These are phyloP conservation scores for Hipparchia sbordonii DNA, from an alignment of 2,888 invertebrate species.

Conservation along the genomic window DNA sequence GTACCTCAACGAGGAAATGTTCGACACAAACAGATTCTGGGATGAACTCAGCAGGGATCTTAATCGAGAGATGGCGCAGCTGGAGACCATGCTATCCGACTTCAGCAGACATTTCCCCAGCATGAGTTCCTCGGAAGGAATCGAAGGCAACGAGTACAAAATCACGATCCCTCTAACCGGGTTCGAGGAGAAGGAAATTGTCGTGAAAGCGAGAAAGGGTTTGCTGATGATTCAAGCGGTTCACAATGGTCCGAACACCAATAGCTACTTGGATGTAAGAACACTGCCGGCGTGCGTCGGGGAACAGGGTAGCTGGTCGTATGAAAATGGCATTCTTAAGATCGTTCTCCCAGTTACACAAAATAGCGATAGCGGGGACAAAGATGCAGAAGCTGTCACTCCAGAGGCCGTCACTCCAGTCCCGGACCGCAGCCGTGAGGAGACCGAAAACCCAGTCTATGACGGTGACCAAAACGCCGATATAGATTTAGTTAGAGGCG, in stretches of 20 bases:
- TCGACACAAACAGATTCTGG: conserved; percentile 66
- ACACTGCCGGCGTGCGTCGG: conserved; percentile 23
- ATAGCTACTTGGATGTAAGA: conserved; percentile 26
- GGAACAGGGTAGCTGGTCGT: conserved; percentile 28
- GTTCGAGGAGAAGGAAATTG: conserved; percentile 65
- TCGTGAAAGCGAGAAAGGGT: conserved; percentile 66
- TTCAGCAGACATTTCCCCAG: conserved; percentile 56
- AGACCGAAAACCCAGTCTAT: conserved; percentile 48
- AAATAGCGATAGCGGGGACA: not conserved
- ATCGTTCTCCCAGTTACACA: conserved; percentile 22
- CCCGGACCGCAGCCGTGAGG: conserved; percentile 56
- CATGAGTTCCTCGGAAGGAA: conserved; percentile 45
- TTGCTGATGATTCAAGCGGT: conserved; percentile 67
- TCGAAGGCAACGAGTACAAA: conserved; percentile 60
- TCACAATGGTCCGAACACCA: conserved; percentile 43
- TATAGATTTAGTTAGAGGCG: conserved; percentile 50
- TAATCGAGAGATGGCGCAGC: conserved; percentile 52
- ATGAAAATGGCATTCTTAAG: conserved; percentile 21
- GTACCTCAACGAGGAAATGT: conserved; percentile 50
- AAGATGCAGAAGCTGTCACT: conserved; percentile 26
- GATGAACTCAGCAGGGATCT: conserved; percentile 43
- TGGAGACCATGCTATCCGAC: conserved; percentile 56
- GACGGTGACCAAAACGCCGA: conserved; percentile 49
- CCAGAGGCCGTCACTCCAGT: conserved; percentile 29
- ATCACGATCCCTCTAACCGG: conserved; percentile 56